Base-by-base conservation (phyloP, 2,888 invertebrate genomes). In the Tethea ocularis region DNA sequence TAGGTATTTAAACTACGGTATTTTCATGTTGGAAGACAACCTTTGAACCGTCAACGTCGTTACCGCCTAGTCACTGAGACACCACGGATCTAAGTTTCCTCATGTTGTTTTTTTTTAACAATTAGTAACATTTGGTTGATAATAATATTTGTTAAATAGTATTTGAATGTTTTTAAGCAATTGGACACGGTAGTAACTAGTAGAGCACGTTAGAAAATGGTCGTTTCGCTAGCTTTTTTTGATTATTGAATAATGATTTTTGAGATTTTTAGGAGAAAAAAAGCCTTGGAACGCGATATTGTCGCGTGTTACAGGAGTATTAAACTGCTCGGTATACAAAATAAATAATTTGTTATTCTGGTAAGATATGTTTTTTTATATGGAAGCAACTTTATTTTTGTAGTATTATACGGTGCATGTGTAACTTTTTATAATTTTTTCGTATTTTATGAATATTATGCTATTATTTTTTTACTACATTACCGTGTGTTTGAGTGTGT, bases 1-100 rank as follows among this genome's bases (percentile, higher is more conserved):
- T 81, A 81, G 78, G 77, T 78, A 75, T 72, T 77, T 74, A 69
- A 75, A 62, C 54, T 64, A 60, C 64, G 70, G 66, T 69, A 63
- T 63, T 62, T 55, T 75, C 68, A 71, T 78, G 82, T 86, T 82
- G 77, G 79, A 80, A 76, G 78, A 77, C 77, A 77, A 72, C 77
- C 77, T 80, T 74, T 72, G 69, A 77, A 76, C 78, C 74, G 74
- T 74, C 75, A 75, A 77, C 77, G 80, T 87, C 86, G 83, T 84
- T 86, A 91, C 93, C 93, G 93, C 93, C 93, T 93, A 93, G 92
- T 93, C 92, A 90, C 92, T 91, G 92, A 89, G 89, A 91, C 80
- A 89, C 91, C 88, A 85, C 87, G 83, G 82, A 87, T 78, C 82
- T 84, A 80, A 80, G 82, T 86, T 81, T 86, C 84, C 83, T 81